Evolutionary conservation across 2,888 invertebrate species (phyloP).

Genomic region (Zelleria hepariella): DNA sequence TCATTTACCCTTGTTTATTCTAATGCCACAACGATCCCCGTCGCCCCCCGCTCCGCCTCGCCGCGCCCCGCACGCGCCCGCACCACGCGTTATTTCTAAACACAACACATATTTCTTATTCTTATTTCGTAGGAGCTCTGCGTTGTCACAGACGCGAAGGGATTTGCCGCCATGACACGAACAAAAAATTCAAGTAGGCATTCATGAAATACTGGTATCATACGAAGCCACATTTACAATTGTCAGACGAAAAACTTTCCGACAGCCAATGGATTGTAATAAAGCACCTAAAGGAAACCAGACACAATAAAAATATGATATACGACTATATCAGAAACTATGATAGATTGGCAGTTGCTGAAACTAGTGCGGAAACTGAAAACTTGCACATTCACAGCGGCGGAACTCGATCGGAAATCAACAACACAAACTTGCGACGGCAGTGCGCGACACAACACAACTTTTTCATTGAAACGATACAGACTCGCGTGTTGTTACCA

Average conservation of each 20-base stretch:
- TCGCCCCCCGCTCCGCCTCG: neutral
- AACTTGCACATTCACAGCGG: neutral
- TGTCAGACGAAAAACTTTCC: neutral
- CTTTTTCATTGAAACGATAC: neutral
- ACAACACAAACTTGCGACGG: neutral
- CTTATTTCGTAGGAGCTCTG: neutral
- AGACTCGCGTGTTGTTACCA: neutral
- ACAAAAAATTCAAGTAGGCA: neutral
- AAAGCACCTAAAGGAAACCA: neutral
- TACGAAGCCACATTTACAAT: neutral
- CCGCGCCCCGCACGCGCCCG: neutral
- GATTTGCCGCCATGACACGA: neutral
- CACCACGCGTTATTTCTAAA: neutral
- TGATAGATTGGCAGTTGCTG: neutral
- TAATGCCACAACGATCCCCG: constrained; percentile 18
- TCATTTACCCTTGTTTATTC: constrained; percentile 34
- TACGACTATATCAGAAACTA: neutral
- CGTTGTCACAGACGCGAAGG: neutral
- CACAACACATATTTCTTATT: neutral
- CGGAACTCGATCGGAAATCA: neutral
- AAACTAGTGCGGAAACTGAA: neutral
- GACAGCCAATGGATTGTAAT: neutral
- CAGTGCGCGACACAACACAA: neutral
- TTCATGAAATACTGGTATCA: neutral
- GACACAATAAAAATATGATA: neutral